Evolutionary conservation across 2,888 invertebrate genomes (phyloP).

Genomic region (Arrhopalites spinosus): DNA sequence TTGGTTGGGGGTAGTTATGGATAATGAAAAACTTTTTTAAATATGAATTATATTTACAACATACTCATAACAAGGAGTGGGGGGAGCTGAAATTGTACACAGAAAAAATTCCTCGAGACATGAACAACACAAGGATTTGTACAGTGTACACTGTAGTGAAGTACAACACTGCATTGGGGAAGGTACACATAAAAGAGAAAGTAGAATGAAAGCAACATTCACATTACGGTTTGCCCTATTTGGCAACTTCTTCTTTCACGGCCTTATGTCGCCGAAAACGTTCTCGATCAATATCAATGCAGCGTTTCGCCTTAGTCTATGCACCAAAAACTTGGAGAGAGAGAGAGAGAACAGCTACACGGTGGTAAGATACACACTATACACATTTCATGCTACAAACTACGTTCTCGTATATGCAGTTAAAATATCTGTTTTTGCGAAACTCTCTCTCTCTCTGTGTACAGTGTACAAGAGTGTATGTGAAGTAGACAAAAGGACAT

Average conservation of each 20-base stretch:
- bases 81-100: too few species aligned
- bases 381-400: conserved; percentile 12
- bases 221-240: conserved; percentile 45
- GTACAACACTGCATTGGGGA: neutral
- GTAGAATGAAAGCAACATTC: conserved; percentile 35
- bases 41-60: too few species aligned
- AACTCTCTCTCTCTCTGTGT: neutral
- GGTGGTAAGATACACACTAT: conserved; percentile 18
- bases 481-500: neutral
- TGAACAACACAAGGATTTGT: too few species aligned
- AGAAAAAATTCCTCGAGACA: too few species aligned
- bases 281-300: conserved; percentile 56
- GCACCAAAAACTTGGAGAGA: conserved; percentile 55
- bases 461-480: neutral
- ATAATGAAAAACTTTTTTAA: too few species aligned
- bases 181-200: conserved; percentile 22
- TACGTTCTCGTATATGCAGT: neutral
- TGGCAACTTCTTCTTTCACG: conserved; percentile 44
- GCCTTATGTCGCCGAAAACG: conserved; percentile 40
- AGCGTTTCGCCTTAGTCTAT: conserved; percentile 56
- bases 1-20: too few species aligned
- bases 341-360: conserved; percentile 21
- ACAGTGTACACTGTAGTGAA: neutral
- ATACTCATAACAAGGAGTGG: too few species aligned
- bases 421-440: conserved; percentile 29